These are phyloP conservation scores for Drosophila sp. DNA, from an alignment of 1,140 invertebrate genomes.

Conservation along the genomic window DNA sequence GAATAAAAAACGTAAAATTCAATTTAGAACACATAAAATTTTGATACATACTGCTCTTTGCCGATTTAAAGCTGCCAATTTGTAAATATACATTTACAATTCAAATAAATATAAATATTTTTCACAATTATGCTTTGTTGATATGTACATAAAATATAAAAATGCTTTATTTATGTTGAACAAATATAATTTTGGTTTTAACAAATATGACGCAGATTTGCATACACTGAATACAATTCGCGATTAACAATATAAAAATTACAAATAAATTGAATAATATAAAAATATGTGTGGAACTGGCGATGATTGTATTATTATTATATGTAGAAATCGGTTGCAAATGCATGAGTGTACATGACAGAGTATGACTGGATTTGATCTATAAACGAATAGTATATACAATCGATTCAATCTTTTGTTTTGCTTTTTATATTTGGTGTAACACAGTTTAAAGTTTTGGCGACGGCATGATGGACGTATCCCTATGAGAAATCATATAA, in stretches of 20 bases:
- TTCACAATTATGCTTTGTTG: slow-evolving; percentile 38
- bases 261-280: slow-evolving; percentile 31
- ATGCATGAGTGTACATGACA: slow-evolving; percentile 40
- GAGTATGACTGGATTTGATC: slow-evolving; percentile 59
- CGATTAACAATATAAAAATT: slow-evolving; percentile 34
- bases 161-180: slow-evolving; percentile 66
- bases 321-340: slow-evolving; percentile 37
- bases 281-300: slow-evolving; percentile 53
- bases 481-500: slow-evolving; percentile 78
- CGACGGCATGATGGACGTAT: slow-evolving; percentile 79
- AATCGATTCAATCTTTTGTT: slow-evolving; percentile 54
- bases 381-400: slow-evolving; percentile 71
- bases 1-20: slow-evolving; percentile 48
- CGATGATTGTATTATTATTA: slow-evolving; percentile 40
- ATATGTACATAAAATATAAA: slow-evolving; percentile 61
- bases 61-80: slow-evolving; percentile 71
- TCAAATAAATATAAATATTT: slow-evolving; percentile 39
- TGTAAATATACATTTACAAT: slow-evolving; percentile 14
- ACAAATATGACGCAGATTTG: slow-evolving; percentile 68
- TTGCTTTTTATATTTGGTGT: slow-evolving; percentile 47
- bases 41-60: slow-evolving; percentile 68
- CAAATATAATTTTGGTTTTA: slow-evolving; percentile 61
- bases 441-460: slow-evolving; percentile 81
- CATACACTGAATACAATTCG: slow-evolving; percentile 56
- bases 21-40: slow-evolving; percentile 50